Evolutionary conservation across 2,797 vertebrate genomes (phyloP).

Genomic region (Naso thynnoides): DNA sequence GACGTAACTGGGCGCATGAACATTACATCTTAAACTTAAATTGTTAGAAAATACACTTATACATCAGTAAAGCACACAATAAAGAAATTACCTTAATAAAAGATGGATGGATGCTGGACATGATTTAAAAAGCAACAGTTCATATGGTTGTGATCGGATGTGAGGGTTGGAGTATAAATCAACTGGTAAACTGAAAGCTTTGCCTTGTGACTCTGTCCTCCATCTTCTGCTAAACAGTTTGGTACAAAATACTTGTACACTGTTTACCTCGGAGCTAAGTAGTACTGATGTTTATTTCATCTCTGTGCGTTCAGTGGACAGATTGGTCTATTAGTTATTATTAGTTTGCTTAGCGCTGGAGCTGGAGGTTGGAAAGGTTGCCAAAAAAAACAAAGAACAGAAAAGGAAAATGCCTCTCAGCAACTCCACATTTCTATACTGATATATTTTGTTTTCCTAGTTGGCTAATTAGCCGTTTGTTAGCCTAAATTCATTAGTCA

Average conservation of each 20-base stretch:
- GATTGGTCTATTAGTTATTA: neutral
- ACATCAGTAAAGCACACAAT: too few relatives aligned
- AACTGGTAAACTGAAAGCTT: neutral
- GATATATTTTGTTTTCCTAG: neutral
- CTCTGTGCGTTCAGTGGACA: neutral
- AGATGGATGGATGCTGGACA: too few relatives aligned
- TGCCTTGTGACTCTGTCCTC: neutral
- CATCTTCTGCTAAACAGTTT: too few relatives aligned
- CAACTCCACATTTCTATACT: neutral
- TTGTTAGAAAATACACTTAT: too few relatives aligned
- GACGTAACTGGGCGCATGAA: too few relatives aligned
- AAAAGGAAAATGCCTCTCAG: neutral
- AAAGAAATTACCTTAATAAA: too few relatives aligned
- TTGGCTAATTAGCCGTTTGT: neutral
- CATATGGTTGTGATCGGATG: too few relatives aligned
- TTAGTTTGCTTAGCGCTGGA: neutral
- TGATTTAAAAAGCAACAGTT: too few relatives aligned
- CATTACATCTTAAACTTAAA: too few relatives aligned
- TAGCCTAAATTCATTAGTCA: neutral
- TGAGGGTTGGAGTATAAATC: neutral
- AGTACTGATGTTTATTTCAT: neutral
- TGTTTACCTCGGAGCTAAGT: neutral
- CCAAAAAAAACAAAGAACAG: neutral
- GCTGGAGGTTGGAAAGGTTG: neutral
- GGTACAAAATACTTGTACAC: too few relatives aligned